Conservation (phyloP, 2,113 vertebrate species). For the zebrafish (Danio rerio) region DNA sequence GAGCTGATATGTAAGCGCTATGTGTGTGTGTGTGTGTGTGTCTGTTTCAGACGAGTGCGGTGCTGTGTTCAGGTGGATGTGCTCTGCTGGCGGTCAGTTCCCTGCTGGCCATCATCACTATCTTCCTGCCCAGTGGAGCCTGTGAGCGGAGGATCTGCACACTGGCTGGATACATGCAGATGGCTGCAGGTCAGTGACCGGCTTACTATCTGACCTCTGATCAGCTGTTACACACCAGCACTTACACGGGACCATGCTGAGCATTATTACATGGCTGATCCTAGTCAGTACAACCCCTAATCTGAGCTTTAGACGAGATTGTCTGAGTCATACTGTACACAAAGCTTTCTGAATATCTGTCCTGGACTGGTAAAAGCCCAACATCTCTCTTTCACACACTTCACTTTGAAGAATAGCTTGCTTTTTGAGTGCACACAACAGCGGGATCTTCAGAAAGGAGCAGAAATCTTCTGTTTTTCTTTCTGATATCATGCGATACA, state of each 20-base stretch:
- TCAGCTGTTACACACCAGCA: not conserved
- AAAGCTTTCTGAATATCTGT: not conserved
- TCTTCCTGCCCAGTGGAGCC: conserved; percentile 88
- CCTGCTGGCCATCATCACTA: conserved; percentile 88
- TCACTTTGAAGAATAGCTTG: conserved; percentile 1
- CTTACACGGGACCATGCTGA: not conserved
- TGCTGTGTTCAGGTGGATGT: conserved; percentile 89
- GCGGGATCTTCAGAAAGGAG: not conserved
- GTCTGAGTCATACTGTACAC: not conserved
- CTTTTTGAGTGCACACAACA: not conserved
- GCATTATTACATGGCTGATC: not conserved
- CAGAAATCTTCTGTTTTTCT: not conserved
- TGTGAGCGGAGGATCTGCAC: conserved; percentile 90
- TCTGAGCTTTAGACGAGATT: not conserved
- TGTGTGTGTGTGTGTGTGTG: conserved; percentile 34
- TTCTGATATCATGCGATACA: not conserved
- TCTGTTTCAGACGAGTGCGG: conserved; percentile 86
- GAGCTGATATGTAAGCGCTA: conserved; percentile 48
- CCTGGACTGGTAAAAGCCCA: not conserved
- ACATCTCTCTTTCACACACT: not conserved
- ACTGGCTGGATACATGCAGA: conserved; percentile 93
- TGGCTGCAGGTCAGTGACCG: conserved; percentile 83
- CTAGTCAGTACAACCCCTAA: not conserved
- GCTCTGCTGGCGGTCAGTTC: conserved; percentile 87
- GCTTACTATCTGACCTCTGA: conserved; percentile 28